Evolutionary conservation across 2,113 vertebrate genomes (phyloP).

Genomic region (Semnornis frantzii): DNA sequence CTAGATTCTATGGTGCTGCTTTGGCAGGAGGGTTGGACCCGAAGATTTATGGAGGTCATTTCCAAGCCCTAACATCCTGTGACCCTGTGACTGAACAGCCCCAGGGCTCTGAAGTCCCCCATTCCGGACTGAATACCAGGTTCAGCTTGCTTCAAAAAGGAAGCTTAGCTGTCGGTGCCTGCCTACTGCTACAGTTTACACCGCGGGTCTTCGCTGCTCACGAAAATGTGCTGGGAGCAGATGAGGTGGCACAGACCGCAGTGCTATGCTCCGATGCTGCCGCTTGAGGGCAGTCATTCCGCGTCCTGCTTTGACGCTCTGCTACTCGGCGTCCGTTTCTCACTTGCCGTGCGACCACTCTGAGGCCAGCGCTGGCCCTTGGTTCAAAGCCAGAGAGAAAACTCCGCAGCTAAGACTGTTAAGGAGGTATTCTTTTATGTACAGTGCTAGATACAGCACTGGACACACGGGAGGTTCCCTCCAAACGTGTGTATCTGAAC

Average conservation of each 20-base stretch:
- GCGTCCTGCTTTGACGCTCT: not conserved
- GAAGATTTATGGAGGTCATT: no score
- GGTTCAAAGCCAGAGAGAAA: not conserved
- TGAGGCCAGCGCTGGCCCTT: not conserved
- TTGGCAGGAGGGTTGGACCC: no score
- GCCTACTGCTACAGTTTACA: not conserved
- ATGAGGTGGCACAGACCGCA: accelerated
- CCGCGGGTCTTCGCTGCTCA: not conserved
- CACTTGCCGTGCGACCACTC: not conserved
- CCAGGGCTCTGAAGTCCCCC: no score
- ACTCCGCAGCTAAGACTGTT: not conserved
- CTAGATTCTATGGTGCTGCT: no score
- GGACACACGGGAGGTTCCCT: no score
- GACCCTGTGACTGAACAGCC: no score
- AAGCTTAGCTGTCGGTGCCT: not conserved
- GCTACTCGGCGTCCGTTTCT: not conserved
- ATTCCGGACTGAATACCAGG: not conserved
- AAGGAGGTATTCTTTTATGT: not conserved
- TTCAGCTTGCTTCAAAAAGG: not conserved
- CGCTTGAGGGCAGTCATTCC: constrained; percentile 60
- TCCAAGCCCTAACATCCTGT: no score
- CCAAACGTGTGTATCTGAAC: no score
- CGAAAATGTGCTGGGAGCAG: not conserved
- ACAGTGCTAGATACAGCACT: no score
- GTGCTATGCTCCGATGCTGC: not conserved